Evolutionary conservation across 2,113 vertebrate species (phyloP).

Genomic region (Oncorhynchus clarkii): DNA sequence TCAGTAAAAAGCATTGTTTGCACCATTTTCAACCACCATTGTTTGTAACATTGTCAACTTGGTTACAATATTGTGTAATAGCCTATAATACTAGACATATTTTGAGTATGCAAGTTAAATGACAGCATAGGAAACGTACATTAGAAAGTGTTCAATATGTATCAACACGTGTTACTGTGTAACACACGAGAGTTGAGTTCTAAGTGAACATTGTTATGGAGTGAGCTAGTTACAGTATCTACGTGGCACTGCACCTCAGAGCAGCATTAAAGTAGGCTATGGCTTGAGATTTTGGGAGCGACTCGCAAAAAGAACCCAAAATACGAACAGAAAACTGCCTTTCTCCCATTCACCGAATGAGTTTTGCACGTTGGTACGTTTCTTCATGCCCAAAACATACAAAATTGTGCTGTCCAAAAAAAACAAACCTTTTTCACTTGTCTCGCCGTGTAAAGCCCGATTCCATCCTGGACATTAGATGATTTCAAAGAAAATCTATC

Average conservation of each 20-base stretch:
- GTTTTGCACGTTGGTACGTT: background rate
- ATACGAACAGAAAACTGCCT: constrained; percentile 16
- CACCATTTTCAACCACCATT: background rate
- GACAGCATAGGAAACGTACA: background rate
- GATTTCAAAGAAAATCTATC: constrained; percentile 95
- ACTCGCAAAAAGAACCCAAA: background rate
- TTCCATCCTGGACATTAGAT: constrained; percentile 93
- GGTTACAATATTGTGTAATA: background rate
- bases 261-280: constrained; percentile 14
- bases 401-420: constrained; percentile 42
- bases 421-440: constrained; percentile 93
- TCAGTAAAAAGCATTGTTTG: too few species aligned
- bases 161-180: background rate
- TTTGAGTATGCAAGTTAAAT: background rate
- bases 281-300: constrained; percentile 35
- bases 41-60: background rate
- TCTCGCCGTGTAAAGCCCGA: constrained; percentile 95
- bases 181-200: background rate
- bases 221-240: constrained; percentile 43
- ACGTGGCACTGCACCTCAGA: constrained; percentile 79
- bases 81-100: background rate
- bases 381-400: background rate
- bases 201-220: background rate
- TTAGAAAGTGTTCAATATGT: background rate
- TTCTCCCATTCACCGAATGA: background rate